Conservation (phyloP, 2,888 invertebrate species). For the Aphodius granarius region DNA sequence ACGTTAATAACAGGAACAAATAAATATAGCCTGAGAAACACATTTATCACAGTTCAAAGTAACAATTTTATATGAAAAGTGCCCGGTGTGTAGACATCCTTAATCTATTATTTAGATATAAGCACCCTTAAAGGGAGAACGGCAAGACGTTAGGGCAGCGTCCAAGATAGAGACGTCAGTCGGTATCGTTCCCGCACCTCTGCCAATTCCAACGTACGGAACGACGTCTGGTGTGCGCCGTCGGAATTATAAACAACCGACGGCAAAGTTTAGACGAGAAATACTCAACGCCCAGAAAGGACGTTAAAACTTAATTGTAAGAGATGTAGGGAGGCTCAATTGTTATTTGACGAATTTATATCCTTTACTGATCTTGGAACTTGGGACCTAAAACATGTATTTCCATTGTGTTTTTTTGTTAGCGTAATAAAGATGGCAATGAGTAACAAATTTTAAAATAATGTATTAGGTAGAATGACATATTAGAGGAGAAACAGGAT, state of each 20-base stretch:
- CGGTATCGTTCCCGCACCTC: not conserved
- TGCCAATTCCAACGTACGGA: not conserved
- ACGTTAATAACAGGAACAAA: too few relatives aligned
- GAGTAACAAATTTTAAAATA: too few relatives aligned
- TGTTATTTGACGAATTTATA: not conserved
- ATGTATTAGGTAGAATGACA: too few relatives aligned
- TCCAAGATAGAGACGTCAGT: not conserved
- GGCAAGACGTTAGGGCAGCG: not conserved
- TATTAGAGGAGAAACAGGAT: too few relatives aligned
- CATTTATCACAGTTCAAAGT: not conserved
- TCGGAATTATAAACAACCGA: not conserved
- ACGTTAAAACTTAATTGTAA: not conserved
- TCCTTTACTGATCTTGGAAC: too few relatives aligned
- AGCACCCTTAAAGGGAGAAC: not conserved
- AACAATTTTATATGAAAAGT: not conserved
- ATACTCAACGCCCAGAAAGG: not conserved
- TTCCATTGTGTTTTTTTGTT: too few relatives aligned
- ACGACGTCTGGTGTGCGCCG: not conserved
- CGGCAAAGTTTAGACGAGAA: not conserved
- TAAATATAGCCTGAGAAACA: too few relatives aligned
- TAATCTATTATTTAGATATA: not conserved
- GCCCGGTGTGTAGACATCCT: not conserved
- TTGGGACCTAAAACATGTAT: too few relatives aligned
- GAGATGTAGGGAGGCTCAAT: not conserved
- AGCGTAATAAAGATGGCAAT: too few relatives aligned